phyloP scores from a whole-genome alignment of 92 coral and sea anemone genomes.

The Siderastrea siderea region DNA sequence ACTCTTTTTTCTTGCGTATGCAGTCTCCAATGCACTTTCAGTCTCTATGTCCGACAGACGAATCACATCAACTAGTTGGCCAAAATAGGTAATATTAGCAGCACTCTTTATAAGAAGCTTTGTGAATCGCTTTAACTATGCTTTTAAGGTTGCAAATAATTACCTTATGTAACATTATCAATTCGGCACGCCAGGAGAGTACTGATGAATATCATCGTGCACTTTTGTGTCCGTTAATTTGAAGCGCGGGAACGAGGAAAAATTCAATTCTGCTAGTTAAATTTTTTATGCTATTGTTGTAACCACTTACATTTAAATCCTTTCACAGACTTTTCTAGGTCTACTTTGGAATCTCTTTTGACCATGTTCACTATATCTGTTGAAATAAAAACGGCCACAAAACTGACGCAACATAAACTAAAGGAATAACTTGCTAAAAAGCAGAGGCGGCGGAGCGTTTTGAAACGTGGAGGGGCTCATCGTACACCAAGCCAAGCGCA shows the following conservation, averaged over 20 bases:
- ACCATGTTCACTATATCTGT: constrained; percentile 16
- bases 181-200: too few species aligned
- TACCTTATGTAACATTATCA: too few species aligned
- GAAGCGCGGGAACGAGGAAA: too few species aligned
- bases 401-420: background rate
- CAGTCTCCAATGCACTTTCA: background rate
- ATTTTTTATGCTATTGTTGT: background rate
- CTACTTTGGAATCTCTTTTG: constrained; percentile 9
- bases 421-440: too few species aligned
- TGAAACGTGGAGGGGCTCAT: too few species aligned
- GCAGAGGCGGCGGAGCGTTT: too few species aligned
- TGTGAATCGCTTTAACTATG: background rate
- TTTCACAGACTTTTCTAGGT: background rate
- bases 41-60: constrained; percentile 18
- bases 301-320: constrained; percentile 4
- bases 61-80: constrained; percentile 5
- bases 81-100: background rate
- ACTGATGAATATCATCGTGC: too few species aligned
- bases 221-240: too few species aligned
- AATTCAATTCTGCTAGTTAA: too few species aligned
- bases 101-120: background rate
- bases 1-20: constrained; percentile 19
- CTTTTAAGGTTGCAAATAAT: background rate
- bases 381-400: background rate
- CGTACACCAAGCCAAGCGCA: too few species aligned